These are phyloP conservation scores for Pipistrellus pipistrellus DNA, from an alignment of 2,797 vertebrate genomes.

Conservation along the genomic window DNA sequence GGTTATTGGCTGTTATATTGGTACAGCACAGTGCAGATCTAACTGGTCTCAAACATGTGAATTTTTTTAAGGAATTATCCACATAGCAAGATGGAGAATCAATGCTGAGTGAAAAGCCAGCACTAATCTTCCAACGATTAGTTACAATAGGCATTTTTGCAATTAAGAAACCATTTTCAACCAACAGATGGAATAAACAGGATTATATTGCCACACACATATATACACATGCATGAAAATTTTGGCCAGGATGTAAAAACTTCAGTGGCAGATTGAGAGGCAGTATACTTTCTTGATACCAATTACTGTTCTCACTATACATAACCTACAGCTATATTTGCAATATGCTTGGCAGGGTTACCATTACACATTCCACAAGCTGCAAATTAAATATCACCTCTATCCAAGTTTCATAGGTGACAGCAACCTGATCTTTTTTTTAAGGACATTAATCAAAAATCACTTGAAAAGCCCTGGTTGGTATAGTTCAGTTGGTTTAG, in stretches of 20 bases:
- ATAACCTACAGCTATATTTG: background rate
- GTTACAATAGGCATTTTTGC: background rate
- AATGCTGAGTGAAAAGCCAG: background rate
- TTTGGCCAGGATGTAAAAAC: conserved; percentile 13
- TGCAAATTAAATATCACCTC: conserved; percentile 51
- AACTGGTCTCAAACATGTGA: conserved; percentile 25
- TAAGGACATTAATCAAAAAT: conserved; percentile 10
- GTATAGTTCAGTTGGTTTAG: too few species aligned
- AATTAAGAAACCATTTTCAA: background rate
- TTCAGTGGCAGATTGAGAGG: background rate
- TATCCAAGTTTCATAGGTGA: background rate
- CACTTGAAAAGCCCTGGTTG: too few species aligned
- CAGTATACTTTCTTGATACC: background rate
- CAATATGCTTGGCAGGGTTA: background rate
- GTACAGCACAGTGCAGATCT: background rate
- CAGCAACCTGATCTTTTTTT: background rate
- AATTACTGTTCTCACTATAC: background rate
- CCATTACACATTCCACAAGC: background rate
- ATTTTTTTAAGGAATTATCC: conserved; percentile 57
- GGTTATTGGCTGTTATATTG: background rate
- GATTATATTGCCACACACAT: background rate
- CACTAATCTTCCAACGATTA: conserved; percentile 20
- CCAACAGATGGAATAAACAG: background rate
- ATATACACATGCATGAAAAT: background rate
- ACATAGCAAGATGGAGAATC: conserved; percentile 30